Evolutionary conservation across 1,140 invertebrate genomes (phyloP).

Genomic region (Cryptotermes secundus): DNA sequence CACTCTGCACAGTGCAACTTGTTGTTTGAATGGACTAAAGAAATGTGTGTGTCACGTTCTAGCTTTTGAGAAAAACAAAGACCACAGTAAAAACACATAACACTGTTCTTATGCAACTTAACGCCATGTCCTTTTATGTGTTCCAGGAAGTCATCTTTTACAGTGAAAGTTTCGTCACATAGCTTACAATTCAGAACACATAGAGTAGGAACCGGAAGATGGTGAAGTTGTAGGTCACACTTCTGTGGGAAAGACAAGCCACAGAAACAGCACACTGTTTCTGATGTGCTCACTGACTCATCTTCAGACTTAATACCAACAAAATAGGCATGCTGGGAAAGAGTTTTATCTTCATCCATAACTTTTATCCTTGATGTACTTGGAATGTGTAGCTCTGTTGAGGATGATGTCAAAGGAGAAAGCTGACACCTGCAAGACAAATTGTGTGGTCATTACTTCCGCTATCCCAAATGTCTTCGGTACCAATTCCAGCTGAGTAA

Average conservation of each 20-base stretch:
- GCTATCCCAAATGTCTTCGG: not conserved
- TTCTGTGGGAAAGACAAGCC: constrained; percentile 1
- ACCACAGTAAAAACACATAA: not conserved
- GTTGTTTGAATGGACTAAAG: not conserved
- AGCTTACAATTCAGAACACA: not conserved
- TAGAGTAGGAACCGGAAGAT: not conserved
- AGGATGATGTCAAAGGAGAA: constrained; percentile 20
- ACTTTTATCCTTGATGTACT: not conserved
- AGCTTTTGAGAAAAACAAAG: not conserved
- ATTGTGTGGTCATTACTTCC: constrained; percentile 27
- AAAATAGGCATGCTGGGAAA: not conserved
- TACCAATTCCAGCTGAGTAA: no score
- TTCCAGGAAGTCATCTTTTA: constrained; percentile 1
- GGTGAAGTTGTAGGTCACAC: not conserved
- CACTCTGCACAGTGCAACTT: not conserved
- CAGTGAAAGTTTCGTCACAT: not conserved
- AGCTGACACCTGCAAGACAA: constrained; percentile 30
- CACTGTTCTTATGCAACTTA: not conserved
- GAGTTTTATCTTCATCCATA: not conserved
- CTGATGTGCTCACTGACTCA: not conserved
- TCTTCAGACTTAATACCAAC: not conserved
- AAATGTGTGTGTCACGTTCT: not conserved
- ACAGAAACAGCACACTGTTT: not conserved
- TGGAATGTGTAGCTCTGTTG: not conserved
- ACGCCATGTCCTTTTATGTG: not conserved